A percentile compares a stretch with the other conserved stretches of the same genome.
These are phyloP conservation scores for Orchesella cincta DNA, from an alignment of 1,140 invertebrate species.

Conservation along the genomic window DNA sequence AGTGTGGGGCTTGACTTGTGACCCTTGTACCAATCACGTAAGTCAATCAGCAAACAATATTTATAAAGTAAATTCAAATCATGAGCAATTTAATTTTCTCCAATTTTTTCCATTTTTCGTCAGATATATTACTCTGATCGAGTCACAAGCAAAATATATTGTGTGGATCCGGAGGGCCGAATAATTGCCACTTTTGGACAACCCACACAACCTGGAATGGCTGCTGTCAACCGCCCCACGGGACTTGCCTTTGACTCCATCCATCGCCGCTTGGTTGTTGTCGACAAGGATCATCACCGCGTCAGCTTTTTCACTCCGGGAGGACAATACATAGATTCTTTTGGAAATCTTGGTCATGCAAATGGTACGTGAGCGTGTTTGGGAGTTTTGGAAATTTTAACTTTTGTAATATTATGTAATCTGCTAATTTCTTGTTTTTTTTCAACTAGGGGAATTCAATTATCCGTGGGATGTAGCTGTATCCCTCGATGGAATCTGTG, in stretches of 20 bases:
- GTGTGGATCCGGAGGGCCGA: neutral
- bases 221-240: neutral
- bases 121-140: neutral
- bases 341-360: neutral
- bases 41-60: neutral
- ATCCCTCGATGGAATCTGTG: neutral
- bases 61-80: neutral
- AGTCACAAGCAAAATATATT: neutral
- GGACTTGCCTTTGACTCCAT: neutral
- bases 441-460: neutral
- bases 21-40: neutral
- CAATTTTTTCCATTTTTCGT: neutral
- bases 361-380: neutral
- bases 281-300: conserved; percentile 16
- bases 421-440: neutral
- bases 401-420: neutral
- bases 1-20: neutral
- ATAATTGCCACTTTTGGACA: neutral
- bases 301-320: neutral
- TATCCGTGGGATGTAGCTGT: conserved; percentile 28
- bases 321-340: neutral
- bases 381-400: neutral
- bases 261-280: neutral
- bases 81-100: neutral
- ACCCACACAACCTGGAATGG: neutral